Evolutionary conservation across 1,140 invertebrate genomes (phyloP).

Genomic region (Platyura marginata): DNA sequence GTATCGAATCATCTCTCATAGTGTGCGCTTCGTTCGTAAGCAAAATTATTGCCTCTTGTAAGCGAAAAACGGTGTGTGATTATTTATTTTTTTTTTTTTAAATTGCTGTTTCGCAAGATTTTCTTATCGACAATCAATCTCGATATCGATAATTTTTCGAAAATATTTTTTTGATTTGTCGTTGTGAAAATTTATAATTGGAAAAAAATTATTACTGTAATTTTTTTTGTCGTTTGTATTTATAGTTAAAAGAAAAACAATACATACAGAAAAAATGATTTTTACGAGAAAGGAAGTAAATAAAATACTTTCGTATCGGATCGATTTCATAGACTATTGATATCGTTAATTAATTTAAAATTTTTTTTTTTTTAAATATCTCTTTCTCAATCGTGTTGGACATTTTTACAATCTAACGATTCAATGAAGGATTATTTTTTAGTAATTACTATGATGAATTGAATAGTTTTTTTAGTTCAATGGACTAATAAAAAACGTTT

Average conservation of each 20-base stretch:
- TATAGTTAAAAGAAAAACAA: neutral
- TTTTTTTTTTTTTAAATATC: neutral
- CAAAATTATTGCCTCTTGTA: neutral
- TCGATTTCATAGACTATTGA: neutral
- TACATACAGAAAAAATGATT: neutral
- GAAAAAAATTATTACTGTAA: neutral
- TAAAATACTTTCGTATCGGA: neutral
- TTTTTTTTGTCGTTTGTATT: neutral
- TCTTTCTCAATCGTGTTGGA: neutral
- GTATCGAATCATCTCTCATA: neutral
- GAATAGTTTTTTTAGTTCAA: too few species aligned
- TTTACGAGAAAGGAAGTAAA: neutral
- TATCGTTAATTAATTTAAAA: neutral
- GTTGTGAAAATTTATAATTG: neutral
- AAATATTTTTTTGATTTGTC: neutral
- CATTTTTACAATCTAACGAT: neutral
- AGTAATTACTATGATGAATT: neutral
- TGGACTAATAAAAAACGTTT: neutral
- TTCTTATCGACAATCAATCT: neutral
- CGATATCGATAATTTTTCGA: neutral
- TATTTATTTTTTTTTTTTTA: neutral
- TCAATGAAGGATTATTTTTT: neutral
- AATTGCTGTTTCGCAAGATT: neutral
- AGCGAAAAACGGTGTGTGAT: neutral
- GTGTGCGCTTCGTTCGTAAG: neutral